Conservation (phyloP, 2,113 vertebrate genomes). For the Perca flavescens region DNA sequence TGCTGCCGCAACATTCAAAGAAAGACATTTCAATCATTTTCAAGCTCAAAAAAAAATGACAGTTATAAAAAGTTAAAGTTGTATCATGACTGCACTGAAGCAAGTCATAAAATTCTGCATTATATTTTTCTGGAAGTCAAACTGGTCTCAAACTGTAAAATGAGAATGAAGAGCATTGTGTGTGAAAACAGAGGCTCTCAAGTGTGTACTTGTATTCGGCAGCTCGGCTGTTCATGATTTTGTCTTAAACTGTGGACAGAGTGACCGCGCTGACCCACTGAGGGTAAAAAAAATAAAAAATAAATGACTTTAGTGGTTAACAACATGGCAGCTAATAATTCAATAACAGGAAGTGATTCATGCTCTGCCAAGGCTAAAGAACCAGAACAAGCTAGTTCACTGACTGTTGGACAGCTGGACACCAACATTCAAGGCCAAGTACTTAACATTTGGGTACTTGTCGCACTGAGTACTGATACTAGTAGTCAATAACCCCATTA, state of each 20-base stretch:
- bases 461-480: too few species aligned
- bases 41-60: too few species aligned
- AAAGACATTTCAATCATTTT: neutral
- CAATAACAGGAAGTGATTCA: conserved; percentile 43
- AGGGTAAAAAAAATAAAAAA: neutral
- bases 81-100: too few species aligned
- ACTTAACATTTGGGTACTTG: too few species aligned
- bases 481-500: too few species aligned
- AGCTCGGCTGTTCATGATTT: neutral
- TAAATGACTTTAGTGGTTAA: neutral
- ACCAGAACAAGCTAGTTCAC: neutral
- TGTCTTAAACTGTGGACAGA: neutral
- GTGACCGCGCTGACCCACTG: neutral
- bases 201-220: too few species aligned
- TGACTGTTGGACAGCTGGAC: neutral
- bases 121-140: too few species aligned
- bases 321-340: neutral
- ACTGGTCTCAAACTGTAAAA: too few species aligned
- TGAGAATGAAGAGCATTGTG: too few species aligned
- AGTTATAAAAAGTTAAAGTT: too few species aligned
- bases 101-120: too few species aligned
- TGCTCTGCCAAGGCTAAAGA: neutral
- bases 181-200: too few species aligned
- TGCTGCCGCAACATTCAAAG: neutral
- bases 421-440: neutral